Percentiles rank a stretch among this genome's conserved stretches.
Evolutionary conservation across 2,888 invertebrate species (phyloP).

Genomic region (Papilio demoleus): DNA sequence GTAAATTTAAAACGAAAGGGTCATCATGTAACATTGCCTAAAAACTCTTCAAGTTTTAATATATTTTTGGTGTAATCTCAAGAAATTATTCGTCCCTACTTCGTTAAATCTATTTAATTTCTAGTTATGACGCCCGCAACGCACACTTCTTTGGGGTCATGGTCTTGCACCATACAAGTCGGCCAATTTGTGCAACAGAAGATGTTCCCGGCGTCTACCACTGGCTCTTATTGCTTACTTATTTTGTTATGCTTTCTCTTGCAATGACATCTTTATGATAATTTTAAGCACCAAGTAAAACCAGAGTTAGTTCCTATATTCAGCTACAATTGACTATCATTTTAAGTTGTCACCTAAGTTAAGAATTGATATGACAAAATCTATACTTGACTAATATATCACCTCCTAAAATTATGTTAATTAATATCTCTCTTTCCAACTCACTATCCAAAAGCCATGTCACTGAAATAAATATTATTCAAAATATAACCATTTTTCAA

Average conservation of each 20-base stretch:
- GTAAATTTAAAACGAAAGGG: background rate
- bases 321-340: background rate
- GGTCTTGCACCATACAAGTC: too few species aligned
- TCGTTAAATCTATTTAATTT: too few species aligned
- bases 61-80: background rate
- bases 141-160: too few species aligned
- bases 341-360: background rate
- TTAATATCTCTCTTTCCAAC: conserved; percentile 28
- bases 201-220: too few species aligned
- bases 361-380: conserved; percentile 5
- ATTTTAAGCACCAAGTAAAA: background rate
- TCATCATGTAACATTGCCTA: background rate
- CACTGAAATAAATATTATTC: conserved; percentile 15
- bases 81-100: background rate
- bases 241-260: background rate
- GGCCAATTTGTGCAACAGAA: too few species aligned
- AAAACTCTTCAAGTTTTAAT: background rate
- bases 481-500: background rate
- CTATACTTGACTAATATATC: conserved; percentile 7
- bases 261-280: background rate
- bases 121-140: too few species aligned
- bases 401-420: background rate
- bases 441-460: conserved; percentile 40
- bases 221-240: too few species aligned
- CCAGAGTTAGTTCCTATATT: background rate